phyloP scores from a whole-genome alignment of 1,140 invertebrate genomes.

The Heliconius melpomene region DNA sequence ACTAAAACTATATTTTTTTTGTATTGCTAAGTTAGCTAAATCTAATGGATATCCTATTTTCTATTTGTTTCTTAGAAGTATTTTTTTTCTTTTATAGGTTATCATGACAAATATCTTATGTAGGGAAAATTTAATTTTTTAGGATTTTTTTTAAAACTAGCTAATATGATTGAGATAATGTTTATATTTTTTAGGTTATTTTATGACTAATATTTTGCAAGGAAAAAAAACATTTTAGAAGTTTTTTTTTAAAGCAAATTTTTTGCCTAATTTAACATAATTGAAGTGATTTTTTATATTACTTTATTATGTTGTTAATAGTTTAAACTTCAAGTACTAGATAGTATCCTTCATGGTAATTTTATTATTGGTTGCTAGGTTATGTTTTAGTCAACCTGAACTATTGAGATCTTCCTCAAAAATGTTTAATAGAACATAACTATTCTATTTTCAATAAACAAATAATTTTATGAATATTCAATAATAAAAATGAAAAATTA shows the following conservation, averaged over 20 bases:
- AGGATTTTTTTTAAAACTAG: neutral
- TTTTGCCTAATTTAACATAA: too few relatives aligned
- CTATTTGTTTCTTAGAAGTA: neutral
- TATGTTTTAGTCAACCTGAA: neutral
- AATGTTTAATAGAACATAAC: neutral
- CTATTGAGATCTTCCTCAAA: neutral
- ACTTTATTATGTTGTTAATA: neutral
- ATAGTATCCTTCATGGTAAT: neutral
- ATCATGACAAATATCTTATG: neutral
- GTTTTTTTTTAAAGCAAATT: too few relatives aligned
- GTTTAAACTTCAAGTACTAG: neutral
- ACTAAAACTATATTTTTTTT: neutral
- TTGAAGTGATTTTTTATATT: neutral
- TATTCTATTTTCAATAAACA: too few relatives aligned
- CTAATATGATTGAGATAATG: neutral
- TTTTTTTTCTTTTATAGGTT: neutral
- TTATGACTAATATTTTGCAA: neutral
- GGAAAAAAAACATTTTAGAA: too few relatives aligned
- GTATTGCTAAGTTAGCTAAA: neutral
- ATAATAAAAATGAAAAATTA: too few relatives aligned
- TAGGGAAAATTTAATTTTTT: neutral
- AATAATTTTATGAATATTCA: too few relatives aligned
- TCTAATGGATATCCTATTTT: slow-evolving; percentile 13
- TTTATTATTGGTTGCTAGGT: neutral
- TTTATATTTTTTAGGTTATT: neutral